Conservation (phyloP, 2,888 invertebrate genomes). For the Dexiosoma caninum region DNA sequence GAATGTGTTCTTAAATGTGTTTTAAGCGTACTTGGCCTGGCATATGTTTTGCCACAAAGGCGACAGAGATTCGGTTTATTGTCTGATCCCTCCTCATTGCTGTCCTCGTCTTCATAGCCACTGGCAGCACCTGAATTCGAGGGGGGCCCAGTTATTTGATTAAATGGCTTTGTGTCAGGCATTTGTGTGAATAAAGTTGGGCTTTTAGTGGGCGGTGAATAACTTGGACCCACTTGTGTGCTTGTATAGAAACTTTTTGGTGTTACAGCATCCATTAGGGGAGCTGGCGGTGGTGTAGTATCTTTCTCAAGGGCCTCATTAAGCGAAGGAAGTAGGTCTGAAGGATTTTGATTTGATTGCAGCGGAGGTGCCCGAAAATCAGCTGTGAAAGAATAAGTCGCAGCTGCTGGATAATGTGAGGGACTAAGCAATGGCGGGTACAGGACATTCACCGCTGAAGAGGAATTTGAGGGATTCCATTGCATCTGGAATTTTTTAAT, state of each 20-base stretch:
- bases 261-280: constrained; percentile 67
- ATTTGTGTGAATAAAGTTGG: constrained; percentile 68
- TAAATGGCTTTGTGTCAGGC: constrained; percentile 69
- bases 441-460: constrained; percentile 82
- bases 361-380: constrained; percentile 83
- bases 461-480: constrained; percentile 84
- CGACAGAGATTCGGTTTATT: constrained; percentile 93
- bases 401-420: constrained; percentile 82
- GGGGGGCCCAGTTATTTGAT: constrained; percentile 47
- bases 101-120: constrained; percentile 84
- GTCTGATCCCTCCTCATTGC: constrained; percentile 78
- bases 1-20: constrained; percentile 98
- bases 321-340: constrained; percentile 78
- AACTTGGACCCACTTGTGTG: constrained; percentile 70
- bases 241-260: constrained; percentile 76
- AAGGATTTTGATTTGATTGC: constrained; percentile 66
- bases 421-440: constrained; percentile 84
- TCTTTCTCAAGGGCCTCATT: constrained; percentile 69
- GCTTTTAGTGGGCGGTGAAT: constrained; percentile 75
- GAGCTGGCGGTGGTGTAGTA: constrained; percentile 71
- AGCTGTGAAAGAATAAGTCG: constrained; percentile 90
- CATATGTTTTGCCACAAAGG: constrained; percentile 97
- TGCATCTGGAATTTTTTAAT: constrained; percentile 79
- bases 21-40: constrained; percentile 96
- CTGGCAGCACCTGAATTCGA: constrained; percentile 73